Percentiles rank a stretch among this genome's conserved stretches.
Evolutionary conservation across 1,140 invertebrate genomes (phyloP).

Genomic region (Aphis craccivora): DNA sequence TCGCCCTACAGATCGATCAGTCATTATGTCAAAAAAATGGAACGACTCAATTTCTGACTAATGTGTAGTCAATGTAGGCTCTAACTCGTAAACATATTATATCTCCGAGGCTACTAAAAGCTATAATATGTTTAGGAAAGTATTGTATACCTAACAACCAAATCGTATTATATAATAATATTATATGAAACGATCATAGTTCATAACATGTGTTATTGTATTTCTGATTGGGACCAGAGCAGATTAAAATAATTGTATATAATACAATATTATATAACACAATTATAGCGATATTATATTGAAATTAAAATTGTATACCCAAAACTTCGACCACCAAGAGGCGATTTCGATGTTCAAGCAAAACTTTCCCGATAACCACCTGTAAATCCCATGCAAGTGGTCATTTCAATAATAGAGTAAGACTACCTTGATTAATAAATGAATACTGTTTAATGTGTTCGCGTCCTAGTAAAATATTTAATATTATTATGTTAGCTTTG

Average conservation of each 20-base stretch:
- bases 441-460: background rate
- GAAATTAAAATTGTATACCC: background rate
- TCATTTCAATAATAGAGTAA: background rate
- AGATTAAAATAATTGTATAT: background rate
- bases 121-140: background rate
- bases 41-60: background rate
- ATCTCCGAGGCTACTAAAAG: background rate
- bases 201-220: no score
- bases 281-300: background rate
- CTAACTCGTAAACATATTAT: background rate
- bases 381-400: background rate
- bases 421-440: background rate
- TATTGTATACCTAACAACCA: no score
- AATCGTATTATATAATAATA: background rate
- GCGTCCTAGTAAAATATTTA: background rate
- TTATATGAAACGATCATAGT: background rate
- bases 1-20: background rate
- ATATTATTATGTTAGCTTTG: background rate
- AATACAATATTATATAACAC: background rate
- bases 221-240: background rate
- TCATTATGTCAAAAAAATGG: background rate
- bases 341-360: background rate
- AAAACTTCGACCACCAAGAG: background rate
- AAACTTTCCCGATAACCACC: background rate
- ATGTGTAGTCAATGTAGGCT: background rate